phyloP scores from a whole-genome alignment of 1,140 invertebrate species.

The Rhyzopertha dominica region DNA sequence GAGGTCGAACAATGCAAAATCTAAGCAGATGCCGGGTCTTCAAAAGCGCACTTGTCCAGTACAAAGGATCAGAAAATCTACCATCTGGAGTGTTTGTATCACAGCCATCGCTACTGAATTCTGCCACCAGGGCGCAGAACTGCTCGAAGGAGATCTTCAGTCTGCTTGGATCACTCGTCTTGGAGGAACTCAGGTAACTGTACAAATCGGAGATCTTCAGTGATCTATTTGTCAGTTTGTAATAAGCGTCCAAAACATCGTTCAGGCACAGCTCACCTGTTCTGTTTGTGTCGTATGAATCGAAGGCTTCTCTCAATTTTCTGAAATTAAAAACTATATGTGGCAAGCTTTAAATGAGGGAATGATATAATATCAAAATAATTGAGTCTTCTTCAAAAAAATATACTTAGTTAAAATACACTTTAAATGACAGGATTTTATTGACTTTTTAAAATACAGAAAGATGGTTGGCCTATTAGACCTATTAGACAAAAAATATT shows the following conservation, averaged over 20 bases:
- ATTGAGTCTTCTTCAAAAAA: no score
- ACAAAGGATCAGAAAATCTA: conserved; percentile 35
- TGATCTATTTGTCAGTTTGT: conserved; percentile 35
- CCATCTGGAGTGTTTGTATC: conserved; percentile 35
- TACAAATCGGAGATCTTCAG: conserved; percentile 34
- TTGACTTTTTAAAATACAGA: no score
- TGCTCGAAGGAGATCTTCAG: conserved; percentile 47
- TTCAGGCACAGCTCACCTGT: conserved; percentile 32
- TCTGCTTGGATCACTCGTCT: conserved; percentile 12
- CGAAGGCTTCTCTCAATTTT: conserved; percentile 39
- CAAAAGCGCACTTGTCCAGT: conserved; percentile 41
- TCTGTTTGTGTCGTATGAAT: conserved; percentile 33
- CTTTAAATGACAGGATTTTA: no score
- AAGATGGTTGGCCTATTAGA: no score
- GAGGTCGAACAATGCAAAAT: conserved; percentile 31
- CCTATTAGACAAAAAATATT: no score
- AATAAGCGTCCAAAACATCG: conserved; percentile 37
- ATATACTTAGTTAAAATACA: no score
- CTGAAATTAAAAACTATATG: conserved; percentile 28
- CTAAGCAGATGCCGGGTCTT: conserved; percentile 40
- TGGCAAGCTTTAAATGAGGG: no score
- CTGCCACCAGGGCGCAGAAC: conserved; percentile 54
- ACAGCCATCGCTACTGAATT: conserved; percentile 46
- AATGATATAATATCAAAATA: no score
- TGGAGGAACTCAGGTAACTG: conserved; percentile 29